phyloP scores from a whole-genome alignment of 2,888 invertebrate species.

The Acanthoscelides obtectus region DNA sequence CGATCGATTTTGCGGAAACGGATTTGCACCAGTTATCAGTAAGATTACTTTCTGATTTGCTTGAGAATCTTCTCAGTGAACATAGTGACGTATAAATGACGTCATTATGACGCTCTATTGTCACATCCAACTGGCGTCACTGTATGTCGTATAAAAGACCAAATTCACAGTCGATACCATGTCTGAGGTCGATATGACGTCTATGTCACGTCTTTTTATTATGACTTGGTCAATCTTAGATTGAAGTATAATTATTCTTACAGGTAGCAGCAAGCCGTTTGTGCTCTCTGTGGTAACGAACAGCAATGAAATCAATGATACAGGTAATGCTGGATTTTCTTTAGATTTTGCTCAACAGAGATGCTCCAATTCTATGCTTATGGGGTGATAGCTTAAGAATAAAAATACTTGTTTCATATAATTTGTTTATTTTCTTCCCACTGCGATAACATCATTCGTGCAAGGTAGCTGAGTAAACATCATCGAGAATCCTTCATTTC shows the following conservation, averaged over 20 bases:
- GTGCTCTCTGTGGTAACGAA: conserved; percentile 69
- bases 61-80: too few relatives aligned
- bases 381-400: neutral
- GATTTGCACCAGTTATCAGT: conserved; percentile 62
- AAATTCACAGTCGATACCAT: too few relatives aligned
- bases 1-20: conserved; percentile 74
- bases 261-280: conserved; percentile 65
- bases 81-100: too few relatives aligned
- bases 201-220: too few relatives aligned
- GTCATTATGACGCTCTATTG: too few relatives aligned
- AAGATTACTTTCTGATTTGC: conserved; percentile 38
- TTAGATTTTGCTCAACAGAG: conserved; percentile 63
- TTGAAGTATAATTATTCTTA: conserved; percentile 31
- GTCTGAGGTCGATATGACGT: too few relatives aligned
- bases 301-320: conserved; percentile 58
- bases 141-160: too few relatives aligned
- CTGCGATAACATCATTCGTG: conserved; percentile 9
- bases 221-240: too few relatives aligned
- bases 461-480: conserved; percentile 27
- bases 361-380: conserved; percentile 44
- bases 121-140: too few relatives aligned
- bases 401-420: neutral
- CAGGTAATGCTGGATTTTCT: conserved; percentile 73
- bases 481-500: conserved; percentile 32
- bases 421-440: conserved; percentile 8